phyloP scores from a whole-genome alignment of 2,888 invertebrate species.

The Cryptops parisi region DNA sequence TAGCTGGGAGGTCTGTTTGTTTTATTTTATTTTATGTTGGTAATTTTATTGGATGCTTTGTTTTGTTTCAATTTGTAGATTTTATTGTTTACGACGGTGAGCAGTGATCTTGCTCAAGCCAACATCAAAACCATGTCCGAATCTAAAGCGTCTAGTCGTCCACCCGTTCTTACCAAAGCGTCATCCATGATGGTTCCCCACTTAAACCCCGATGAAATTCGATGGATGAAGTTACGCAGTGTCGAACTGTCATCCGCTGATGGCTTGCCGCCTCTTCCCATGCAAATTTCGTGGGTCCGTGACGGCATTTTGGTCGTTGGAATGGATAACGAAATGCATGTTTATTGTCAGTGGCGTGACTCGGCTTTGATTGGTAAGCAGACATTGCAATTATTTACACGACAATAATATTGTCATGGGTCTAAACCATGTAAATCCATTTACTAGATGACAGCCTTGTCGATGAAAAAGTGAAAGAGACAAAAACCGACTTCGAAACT shows the following conservation, averaged over 20 bases:
- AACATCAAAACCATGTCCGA: constrained; percentile 72
- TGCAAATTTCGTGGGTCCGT: constrained; percentile 98
- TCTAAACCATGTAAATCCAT: too few relatives aligned
- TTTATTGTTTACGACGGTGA: constrained; percentile 80
- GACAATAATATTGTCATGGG: too few relatives aligned
- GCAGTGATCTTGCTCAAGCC: constrained; percentile 85
- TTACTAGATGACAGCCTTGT: too few relatives aligned
- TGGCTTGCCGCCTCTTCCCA: constrained; percentile 88
- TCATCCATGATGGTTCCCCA: constrained; percentile 79
- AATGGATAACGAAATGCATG: constrained; percentile 99
- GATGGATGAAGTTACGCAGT: constrained; percentile 90
- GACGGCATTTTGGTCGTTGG: constrained; percentile 96
- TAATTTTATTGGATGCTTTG: neutral
- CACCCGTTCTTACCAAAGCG: constrained; percentile 69
- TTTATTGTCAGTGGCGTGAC: constrained; percentile 82
- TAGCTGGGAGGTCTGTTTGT: neutral
- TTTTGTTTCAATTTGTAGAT: constrained; percentile 37
- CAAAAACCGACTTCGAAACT: constrained; percentile 15
- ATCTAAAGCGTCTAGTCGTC: constrained; percentile 19
- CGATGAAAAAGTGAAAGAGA: neutral
- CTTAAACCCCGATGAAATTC: constrained; percentile 70
- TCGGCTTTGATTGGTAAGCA: neutral
- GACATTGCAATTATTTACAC: too few relatives aligned
- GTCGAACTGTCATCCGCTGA: constrained; percentile 87
- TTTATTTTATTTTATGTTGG: neutral